Conservation (phyloP, 2,888 invertebrate species). For the Andrena dorsata region DNA sequence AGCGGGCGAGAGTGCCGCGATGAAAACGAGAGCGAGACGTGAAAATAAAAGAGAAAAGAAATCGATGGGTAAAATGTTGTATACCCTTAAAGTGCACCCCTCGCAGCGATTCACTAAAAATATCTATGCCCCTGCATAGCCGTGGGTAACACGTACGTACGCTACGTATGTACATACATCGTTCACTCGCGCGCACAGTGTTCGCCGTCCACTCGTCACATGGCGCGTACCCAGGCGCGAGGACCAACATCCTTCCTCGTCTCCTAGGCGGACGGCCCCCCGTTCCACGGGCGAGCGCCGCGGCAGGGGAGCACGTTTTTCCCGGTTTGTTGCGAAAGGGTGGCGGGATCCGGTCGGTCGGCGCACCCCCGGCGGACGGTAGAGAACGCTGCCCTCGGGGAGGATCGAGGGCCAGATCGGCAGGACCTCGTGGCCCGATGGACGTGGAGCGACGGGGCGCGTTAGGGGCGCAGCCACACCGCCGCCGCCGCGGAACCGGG, state of each 20-base stretch:
- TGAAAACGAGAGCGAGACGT: background rate
- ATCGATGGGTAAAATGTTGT: constrained; percentile 12
- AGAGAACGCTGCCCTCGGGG: background rate
- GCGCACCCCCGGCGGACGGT: constrained; percentile 11
- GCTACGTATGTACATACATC: constrained; percentile 12
- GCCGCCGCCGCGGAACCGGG: constrained; percentile 1
- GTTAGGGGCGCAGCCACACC: background rate
- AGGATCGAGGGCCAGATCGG: background rate
- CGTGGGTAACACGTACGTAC: background rate
- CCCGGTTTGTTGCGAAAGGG: background rate
- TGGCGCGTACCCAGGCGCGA: constrained; percentile 19
- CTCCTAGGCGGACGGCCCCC: no score
- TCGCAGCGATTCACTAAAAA: constrained; percentile 26
- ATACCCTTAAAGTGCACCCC: constrained; percentile 9
- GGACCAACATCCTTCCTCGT: no score
- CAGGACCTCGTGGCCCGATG: constrained; percentile 58
- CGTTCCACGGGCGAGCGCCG: no score
- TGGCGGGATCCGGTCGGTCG: background rate
- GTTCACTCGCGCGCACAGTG: constrained; percentile 51
- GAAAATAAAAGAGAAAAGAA: background rate
- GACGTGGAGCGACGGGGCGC: constrained; percentile 33
- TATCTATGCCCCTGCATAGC: background rate
- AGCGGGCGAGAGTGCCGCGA: background rate
- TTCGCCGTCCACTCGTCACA: constrained; percentile 56
- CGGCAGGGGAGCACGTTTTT: background rate